Base-by-base conservation (phyloP, 2,888 invertebrate species). In the Timema cristinae region DNA sequence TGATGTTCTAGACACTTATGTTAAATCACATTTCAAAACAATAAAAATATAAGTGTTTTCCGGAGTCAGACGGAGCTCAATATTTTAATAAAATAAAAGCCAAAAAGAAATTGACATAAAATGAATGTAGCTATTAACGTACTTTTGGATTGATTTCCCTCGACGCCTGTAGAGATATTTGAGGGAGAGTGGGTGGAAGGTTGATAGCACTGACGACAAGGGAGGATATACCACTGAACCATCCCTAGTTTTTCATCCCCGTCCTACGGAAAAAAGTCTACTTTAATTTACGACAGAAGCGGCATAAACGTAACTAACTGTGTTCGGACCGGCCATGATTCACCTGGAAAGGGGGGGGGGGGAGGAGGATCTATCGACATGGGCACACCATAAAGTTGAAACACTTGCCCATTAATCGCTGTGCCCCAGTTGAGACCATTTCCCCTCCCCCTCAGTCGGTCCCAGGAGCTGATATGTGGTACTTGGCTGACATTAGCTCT, bases 311-410 rank as follows among this genome's bases (percentile, higher is more conserved):
- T 52, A 72, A 61, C 51, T 63, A 51, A 47, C 71, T 68, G 32
- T 32, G 32, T 32, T 32, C 16, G 67, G 50, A 1, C 15, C 7
- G 16, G 72, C 69, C 63, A 72, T 72, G 68, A 72, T 72, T 72
- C 72, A 72, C 72, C 69, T 49, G 4, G 50, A n/a, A 54, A 32
- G 32, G 32, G 32, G 54, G 10, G 67, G 50, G 69, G 66, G 67
- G 67, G 54, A 61, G 72, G 71, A 74, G 72, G 72, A 74, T 74
- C 74, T 72, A 72, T 72, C 70, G 74, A 74, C 74, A 72, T 70
- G 72, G 56, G 68, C 72, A 59, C 56, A 63, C 74, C 70, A 70
- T 74, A 70, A 73, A 74, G 73, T 74, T 72, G 67, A 32, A 74
- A 72, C 73, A 72, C 66, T 70, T 72, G 70, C 68, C 73, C 73